Percentiles rank a stretch among this genome's conserved stretches.
Conservation (phyloP, 2,797 vertebrate species). For the Falco rusticolus region DNA sequence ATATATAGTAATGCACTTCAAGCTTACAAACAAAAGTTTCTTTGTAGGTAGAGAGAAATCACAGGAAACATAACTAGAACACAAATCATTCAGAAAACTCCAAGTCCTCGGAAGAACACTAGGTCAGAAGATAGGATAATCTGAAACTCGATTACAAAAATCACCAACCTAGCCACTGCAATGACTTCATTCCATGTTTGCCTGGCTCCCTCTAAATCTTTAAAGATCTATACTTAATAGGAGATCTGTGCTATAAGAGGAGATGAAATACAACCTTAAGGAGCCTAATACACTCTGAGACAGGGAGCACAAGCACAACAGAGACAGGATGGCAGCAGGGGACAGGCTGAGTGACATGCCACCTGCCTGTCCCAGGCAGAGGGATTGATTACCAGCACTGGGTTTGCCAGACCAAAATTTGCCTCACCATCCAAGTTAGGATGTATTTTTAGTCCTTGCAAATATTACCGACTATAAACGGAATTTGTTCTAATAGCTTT, state of each 20-base stretch:
- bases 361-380: constrained; percentile 30
- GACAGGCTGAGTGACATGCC: constrained; percentile 22
- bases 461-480: constrained; percentile 23
- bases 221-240: neutral
- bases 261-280: neutral
- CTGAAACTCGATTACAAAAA: neutral
- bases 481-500: neutral
- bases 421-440: neutral
- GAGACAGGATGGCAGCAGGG: neutral
- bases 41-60: neutral
- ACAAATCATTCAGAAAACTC: neutral
- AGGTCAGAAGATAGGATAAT: neutral
- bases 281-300: neutral
- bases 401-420: constrained; percentile 5
- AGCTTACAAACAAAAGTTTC: neutral
- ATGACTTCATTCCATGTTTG: neutral
- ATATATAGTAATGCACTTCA: neutral
- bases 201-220: neutral
- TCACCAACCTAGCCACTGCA: neutral
- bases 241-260: neutral
- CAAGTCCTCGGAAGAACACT: neutral
- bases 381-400: constrained; percentile 14
- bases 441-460: constrained; percentile 60
- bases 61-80: neutral
- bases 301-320: neutral